Evolutionary conservation across 2,113 vertebrate species (phyloP), one percentile per base, ranked within the genome.

Genomic region (Phainopepla nitens): DNA sequence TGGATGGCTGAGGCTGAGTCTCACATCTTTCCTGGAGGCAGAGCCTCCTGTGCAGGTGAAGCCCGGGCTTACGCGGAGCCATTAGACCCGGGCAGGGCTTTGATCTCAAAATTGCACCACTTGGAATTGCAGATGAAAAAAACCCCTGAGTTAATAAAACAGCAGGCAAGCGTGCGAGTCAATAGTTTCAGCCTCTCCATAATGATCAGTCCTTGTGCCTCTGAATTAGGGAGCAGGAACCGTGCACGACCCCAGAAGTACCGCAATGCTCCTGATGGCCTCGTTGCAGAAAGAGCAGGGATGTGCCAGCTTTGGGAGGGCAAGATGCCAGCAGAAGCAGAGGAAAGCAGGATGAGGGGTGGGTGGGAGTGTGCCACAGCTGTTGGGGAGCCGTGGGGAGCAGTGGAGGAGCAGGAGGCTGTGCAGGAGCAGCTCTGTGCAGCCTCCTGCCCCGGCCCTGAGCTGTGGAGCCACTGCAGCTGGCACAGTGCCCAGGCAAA

Each of bases 71-170:
- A 27, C 8, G 15, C 0, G 0, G 70, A 61, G 62, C 58, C 77
- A 69, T 77, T 24, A 62, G 54, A 83, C 49, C 36, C 69, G 45
- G 42, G 25, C 89, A 87, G 51, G 60, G 25, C 96, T 96, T 96
- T 96, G 83, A 96, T 93, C 91, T 93, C 83, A 11, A 89, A 96
- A 96, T 83, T 78, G 51, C 89, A 45, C 83, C 68, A 50, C 66
- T 91, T 89, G 80, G 87, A 96, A 73, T 4, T 57, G 54, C 45
- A 87, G 64, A 78, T 73, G 62, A 73, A 82, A 86, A 80, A 89
- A 79, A 69, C 14, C 5, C 5, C 7, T 3, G 20, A 68, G 45
- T 81, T 94, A 94, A 81, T 77, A 65, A 50, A 92, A 15, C 24
- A 41, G 45, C 58, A 61, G 84, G 47, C 31, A 61, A 81, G 45